Evolutionary conservation across 2,888 invertebrate genomes (phyloP).

Genomic region (Stramonita haemastoma): DNA sequence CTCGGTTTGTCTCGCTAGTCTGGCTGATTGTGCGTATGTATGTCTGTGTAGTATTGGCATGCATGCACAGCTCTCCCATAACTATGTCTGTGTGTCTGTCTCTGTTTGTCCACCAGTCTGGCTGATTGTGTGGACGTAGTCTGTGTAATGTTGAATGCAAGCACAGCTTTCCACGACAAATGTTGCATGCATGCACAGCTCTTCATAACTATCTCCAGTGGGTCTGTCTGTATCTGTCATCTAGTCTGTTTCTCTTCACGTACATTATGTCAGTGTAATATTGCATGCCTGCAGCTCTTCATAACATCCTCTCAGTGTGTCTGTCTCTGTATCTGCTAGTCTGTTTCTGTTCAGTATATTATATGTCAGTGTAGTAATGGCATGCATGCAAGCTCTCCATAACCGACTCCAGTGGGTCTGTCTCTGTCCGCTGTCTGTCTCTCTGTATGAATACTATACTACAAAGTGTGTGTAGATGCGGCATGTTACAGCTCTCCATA

Average conservation of each 20-base stretch:
- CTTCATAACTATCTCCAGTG: no score
- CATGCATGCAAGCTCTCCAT: no score
- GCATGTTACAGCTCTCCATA: no score
- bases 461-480: no score
- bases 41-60: neutral
- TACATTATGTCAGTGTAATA: neutral
- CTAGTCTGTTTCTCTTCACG: neutral
- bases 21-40: neutral
- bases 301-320: neutral
- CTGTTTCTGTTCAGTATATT: neutral
- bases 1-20: neutral
- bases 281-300: neutral
- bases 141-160: neutral
- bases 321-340: neutral
- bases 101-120: neutral
- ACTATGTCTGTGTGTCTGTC: neutral
- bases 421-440: no score
- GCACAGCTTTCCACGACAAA: no score
- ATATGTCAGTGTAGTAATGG: neutral
- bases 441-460: no score
- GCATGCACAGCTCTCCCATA: no score
- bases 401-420: no score
- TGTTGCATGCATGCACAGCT: neutral
- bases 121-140: neutral
- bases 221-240: neutral